Evolutionary conservation across 2,888 invertebrate species (phyloP), one percentile per base, ranked within the genome.

Genomic region (Choreutis nemorana): DNA sequence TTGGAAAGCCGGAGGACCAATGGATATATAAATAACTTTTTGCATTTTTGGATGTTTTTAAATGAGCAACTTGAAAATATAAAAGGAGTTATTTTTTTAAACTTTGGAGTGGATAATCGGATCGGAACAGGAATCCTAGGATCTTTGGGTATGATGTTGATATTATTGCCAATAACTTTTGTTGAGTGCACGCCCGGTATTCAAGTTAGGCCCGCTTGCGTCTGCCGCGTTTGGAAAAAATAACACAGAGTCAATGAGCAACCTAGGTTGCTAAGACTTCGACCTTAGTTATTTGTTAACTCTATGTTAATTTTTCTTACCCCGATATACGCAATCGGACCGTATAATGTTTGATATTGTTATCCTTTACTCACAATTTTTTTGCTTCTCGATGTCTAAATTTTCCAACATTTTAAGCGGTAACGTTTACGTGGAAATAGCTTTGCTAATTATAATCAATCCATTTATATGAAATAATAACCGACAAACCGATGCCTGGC

Each of bases 81-180:
- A n/a, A n/a, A n/a, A n/a, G n/a, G n/a, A n/a, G n/a, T n/a, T n/a
- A n/a, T n/a, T n/a, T n/a, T 24, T 24, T 20, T 21, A 32, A 26
- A 36, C 34, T 11, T 21, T 35, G 36, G 28, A 26, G 13, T 21
- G 30, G 26, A 26, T 28, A 9, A 3, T 18, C 21, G 27, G 7
- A 20, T 6, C 27, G 14, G 26, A 18, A 18, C 18, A 6, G 23
- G 23, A 23, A n/a, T 23, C 8, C 23, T 9, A 14, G 26, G 71
- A 71, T 62, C 66, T 62, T 59, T 65, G 73, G 73, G 75, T 73
- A 75, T 75, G 75, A 62, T 54, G 64, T 73, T 70, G 49, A 56
- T 58, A 65, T 63, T 72, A 59, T 63, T 67, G 63, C 58, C 65
- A 68, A 63, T 71, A 66, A 70, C 62, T 65, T 57, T 51, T 61